Conservation (phyloP, 2,888 invertebrate species). For the Cephus nigrinus region DNA sequence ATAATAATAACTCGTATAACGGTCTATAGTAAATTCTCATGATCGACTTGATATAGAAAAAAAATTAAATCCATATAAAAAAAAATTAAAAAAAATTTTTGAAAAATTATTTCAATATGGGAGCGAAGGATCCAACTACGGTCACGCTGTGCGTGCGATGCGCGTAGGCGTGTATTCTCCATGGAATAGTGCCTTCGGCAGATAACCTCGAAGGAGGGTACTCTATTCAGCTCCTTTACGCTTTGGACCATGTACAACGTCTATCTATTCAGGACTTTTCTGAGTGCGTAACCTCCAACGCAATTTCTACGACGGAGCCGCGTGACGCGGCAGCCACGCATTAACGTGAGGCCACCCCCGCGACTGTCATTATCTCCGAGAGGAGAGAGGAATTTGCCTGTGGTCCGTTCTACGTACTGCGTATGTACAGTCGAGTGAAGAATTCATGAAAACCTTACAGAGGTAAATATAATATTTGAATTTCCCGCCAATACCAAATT, state of each 20-base stretch:
- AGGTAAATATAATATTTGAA: background rate
- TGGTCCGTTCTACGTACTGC: background rate
- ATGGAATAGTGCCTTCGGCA: background rate
- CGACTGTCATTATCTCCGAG: conserved; percentile 49
- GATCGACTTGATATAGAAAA: no score
- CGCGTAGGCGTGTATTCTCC: background rate
- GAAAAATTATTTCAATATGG: background rate
- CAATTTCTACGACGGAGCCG: conserved; percentile 9
- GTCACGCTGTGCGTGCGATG: background rate
- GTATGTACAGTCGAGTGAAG: background rate
- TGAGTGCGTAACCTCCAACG: conserved; percentile 28
- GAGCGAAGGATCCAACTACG: background rate
- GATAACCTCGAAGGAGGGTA: background rate
- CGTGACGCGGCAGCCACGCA: conserved; percentile 34
- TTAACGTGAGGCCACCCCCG: conserved; percentile 42
- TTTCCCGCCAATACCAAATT: background rate
- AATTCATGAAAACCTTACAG: background rate
- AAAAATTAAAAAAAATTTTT: background rate
- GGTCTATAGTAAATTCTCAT: no score
- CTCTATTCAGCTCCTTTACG: background rate
- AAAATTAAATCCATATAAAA: background rate
- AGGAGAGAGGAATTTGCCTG: background rate
- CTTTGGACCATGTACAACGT: background rate
- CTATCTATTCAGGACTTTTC: background rate
- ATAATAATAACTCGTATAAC: no score